phyloP scores from a whole-genome alignment of 2,113 vertebrate genomes.

The Ascaphus truei region DNA sequence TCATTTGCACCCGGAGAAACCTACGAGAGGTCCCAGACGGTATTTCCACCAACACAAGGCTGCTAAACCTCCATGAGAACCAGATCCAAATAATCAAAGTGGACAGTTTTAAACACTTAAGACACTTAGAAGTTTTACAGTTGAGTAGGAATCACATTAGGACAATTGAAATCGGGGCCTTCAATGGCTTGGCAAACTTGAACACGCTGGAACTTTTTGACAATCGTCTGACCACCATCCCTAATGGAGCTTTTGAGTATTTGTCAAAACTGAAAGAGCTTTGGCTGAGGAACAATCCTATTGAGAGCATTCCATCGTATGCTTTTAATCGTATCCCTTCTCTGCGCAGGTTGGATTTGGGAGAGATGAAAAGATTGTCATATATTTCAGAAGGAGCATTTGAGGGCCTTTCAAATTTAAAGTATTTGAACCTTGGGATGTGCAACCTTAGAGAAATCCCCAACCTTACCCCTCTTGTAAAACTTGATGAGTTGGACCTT shows the following conservation, averaged over 20 bases:
- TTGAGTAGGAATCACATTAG: slow-evolving; percentile 97
- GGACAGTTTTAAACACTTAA: slow-evolving; percentile 97
- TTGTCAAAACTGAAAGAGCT: slow-evolving; percentile 97
- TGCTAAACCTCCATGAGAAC: slow-evolving; percentile 97
- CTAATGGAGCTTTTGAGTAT: slow-evolving; percentile 98
- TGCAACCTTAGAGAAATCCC: slow-evolving; percentile 98
- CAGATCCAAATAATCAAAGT: slow-evolving; percentile 98
- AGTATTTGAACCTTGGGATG: slow-evolving; percentile 98
- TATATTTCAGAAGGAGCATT: slow-evolving; percentile 99
- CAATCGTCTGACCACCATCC: slow-evolving; percentile 97
- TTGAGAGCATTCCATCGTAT: slow-evolving; percentile 97
- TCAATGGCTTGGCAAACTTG: slow-evolving; percentile 96
- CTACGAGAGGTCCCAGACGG: slow-evolving; percentile 95
- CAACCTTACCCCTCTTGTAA: slow-evolving; percentile 93
- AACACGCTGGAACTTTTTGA: slow-evolving; percentile 98
- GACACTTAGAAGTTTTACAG: slow-evolving; percentile 95
- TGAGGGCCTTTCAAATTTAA: slow-evolving; percentile 96
- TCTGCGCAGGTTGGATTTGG: slow-evolving; percentile 88
- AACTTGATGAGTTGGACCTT: slow-evolving; percentile 95
- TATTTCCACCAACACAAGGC: slow-evolving; percentile 95
- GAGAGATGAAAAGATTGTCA: slow-evolving; percentile 93
- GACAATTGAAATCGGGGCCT: slow-evolving; percentile 96
- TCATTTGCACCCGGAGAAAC: slow-evolving; percentile 92
- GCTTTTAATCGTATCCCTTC: slow-evolving; percentile 98
- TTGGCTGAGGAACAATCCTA: slow-evolving; percentile 96